Percentiles rank a stretch among this genome's conserved stretches.
phyloP scores from a whole-genome alignment of 2,797 vertebrate genomes.

The Centropyge bicolor region DNA sequence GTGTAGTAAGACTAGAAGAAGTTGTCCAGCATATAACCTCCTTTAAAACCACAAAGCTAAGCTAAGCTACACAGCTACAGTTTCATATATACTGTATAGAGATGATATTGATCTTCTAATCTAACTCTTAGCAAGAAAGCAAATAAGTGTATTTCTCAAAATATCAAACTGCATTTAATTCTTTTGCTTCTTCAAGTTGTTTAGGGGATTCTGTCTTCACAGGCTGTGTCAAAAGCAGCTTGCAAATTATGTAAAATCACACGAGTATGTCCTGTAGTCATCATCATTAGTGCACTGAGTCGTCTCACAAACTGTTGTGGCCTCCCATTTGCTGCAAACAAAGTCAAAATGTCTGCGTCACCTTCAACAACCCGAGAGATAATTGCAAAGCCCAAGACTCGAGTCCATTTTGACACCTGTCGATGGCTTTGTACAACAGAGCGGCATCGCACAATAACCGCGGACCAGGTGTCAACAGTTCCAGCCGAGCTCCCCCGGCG shows the following conservation, averaged over 20 bases:
- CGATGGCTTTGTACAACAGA: slow-evolving; percentile 4
- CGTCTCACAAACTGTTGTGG: neutral
- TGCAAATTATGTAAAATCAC: too few species aligned
- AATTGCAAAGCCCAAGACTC: neutral
- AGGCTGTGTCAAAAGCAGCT: neutral
- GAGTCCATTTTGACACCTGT: slow-evolving; percentile 15
- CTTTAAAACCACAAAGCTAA: neutral
- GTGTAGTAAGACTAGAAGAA: too few species aligned
- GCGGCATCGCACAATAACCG: neutral
- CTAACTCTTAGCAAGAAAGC: neutral
- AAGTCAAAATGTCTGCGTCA: neutral
- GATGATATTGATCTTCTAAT: neutral
- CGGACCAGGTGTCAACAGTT: slow-evolving; percentile 48
- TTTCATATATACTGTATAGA: neutral
- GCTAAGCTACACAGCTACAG: neutral
- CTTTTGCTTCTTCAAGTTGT: neutral
- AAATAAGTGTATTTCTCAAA: neutral
- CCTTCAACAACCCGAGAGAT: neutral
- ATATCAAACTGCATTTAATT: too few species aligned
- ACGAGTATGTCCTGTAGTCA: neutral
- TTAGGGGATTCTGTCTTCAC: too few species aligned
- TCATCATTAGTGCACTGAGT: neutral
- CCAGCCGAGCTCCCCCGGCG: slow-evolving; percentile 27
- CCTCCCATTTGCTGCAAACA: neutral
- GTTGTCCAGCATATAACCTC: too few species aligned